These are phyloP conservation scores for Periparus ater DNA, from an alignment of 2,797 vertebrate genomes.

Conservation along the genomic window DNA sequence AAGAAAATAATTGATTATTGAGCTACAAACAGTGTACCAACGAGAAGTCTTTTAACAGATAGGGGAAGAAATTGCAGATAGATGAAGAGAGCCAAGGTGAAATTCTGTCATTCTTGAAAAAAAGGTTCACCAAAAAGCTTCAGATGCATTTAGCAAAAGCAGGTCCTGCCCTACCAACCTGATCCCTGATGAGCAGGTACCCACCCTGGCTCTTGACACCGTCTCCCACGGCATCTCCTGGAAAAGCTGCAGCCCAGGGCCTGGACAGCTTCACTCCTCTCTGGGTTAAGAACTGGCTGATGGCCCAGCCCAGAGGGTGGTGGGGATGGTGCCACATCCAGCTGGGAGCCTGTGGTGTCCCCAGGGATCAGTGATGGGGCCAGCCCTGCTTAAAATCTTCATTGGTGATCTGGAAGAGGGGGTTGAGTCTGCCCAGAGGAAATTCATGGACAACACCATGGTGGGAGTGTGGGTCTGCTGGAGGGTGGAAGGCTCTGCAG, in stretches of 20 bases:
- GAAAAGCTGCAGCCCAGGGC: background rate
- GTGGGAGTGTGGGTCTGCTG: background rate
- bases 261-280: no score
- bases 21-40: background rate
- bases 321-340: background rate
- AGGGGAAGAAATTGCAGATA: background rate
- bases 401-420: background rate
- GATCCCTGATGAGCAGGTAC: background rate
- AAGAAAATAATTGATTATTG: background rate
- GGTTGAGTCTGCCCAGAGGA: rapidly evolving
- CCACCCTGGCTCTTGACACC: background rate
- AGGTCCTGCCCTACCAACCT: rapidly evolving
- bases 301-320: rapidly evolving
- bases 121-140: background rate
- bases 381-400: no score
- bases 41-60: background rate
- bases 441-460: no score
- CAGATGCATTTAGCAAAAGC: background rate
- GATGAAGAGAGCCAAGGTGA: background rate
- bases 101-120: background rate
- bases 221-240: rapidly evolving
- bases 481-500: background rate
- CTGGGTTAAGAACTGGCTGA: background rate
- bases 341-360: background rate
- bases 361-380: rapidly evolving